Conservation (phyloP, 2,888 invertebrate genomes). For the Drosophila robusta region DNA sequence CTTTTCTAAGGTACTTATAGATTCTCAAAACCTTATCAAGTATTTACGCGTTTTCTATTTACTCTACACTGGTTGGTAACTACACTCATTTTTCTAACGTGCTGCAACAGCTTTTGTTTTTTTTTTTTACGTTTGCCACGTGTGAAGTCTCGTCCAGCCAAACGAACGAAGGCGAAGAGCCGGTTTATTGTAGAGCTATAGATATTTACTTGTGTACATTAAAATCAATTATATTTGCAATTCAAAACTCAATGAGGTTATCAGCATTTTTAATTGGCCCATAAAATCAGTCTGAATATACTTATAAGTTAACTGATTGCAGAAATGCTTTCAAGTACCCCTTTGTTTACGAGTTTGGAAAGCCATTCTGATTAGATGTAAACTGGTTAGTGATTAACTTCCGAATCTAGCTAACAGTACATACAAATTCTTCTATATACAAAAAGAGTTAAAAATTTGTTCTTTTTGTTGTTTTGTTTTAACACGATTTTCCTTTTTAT, state of each 20-base stretch:
- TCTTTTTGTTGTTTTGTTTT: too few relatives aligned
- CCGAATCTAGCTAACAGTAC: not conserved
- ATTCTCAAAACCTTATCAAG: not conserved
- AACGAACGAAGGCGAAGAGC: constrained; percentile 7
- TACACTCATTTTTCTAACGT: not conserved
- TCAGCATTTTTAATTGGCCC: constrained; percentile 30
- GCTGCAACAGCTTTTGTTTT: too few relatives aligned
- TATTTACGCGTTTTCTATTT: not conserved
- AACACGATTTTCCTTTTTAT: too few relatives aligned
- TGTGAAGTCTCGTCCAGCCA: not conserved
- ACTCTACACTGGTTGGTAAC: not conserved
- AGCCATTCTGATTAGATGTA: not conserved
- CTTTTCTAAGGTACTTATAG: constrained; percentile 2
- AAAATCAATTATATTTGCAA: constrained; percentile 18
- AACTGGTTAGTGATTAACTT: too few relatives aligned
- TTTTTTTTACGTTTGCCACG: not conserved
- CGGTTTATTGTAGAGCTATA: constrained; percentile 12
- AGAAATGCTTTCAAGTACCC: constrained; percentile 3
- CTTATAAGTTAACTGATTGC: constrained; percentile 11
- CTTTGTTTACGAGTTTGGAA: not conserved
- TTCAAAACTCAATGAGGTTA: constrained; percentile 24
- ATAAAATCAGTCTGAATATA: not conserved
- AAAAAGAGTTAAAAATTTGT: too few relatives aligned
- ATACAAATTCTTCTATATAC: not conserved
- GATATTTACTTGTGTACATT: constrained; percentile 1